Evolutionary conservation across 2,888 invertebrate genomes (phyloP).

Genomic region (Lasioglossum lativentre): DNA sequence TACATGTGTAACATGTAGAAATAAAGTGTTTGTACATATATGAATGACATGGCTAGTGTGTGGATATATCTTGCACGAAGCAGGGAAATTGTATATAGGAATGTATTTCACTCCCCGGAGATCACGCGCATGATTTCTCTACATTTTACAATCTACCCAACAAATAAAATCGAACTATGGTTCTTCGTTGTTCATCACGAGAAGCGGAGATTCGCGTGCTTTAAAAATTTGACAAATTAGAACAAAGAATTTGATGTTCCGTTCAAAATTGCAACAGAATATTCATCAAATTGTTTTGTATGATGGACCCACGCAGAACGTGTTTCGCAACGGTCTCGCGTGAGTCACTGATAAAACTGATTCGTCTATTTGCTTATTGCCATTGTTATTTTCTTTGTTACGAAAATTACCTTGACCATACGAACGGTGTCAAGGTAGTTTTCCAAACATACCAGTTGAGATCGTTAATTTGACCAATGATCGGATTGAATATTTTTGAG

Average conservation of each 20-base stretch:
- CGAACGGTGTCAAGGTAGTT: conserved; percentile 25
- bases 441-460: conserved; percentile 2
- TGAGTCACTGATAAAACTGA: conserved; percentile 15
- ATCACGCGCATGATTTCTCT: conserved; percentile 39
- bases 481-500: conserved; percentile 38
- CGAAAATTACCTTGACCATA: conserved; percentile 41
- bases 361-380: background rate
- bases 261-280: background rate
- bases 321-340: background rate
- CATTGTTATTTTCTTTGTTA: conserved; percentile 10
- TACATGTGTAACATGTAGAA: conserved; percentile 6
- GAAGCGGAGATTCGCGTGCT: background rate
- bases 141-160: background rate
- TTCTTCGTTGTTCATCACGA: conserved; percentile 40
- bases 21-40: background rate
- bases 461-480: conserved; percentile 8
- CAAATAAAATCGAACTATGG: background rate
- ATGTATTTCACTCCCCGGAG: conserved; percentile 38
- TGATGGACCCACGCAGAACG: background rate
- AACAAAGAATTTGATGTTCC: background rate
- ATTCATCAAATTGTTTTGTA: background rate
- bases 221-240: background rate
- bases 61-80: conserved; percentile 29
- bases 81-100: conserved; percentile 24
- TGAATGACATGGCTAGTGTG: conserved; percentile 10